Base-by-base conservation (phyloP, 2,797 vertebrate species). In the Microctenopoma steveboyesi region DNA sequence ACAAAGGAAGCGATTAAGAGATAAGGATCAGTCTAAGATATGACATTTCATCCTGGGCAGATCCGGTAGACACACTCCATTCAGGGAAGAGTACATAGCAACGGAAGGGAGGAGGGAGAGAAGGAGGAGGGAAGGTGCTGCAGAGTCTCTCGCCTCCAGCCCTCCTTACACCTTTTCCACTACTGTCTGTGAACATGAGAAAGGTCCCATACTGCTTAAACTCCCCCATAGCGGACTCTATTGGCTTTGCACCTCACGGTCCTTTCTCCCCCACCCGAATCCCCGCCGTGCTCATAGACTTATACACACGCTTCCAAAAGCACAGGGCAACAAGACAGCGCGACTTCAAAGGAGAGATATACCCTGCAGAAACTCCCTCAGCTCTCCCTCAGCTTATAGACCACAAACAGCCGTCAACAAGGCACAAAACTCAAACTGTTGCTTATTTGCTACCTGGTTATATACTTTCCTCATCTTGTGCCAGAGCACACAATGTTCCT, bases 1-100 rank as follows among this genome's bases (percentile, higher is more conserved):
- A 97, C 96, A 97, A 98, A 98, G 95, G 94, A 95, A 96, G 97
- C 92, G 94, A 96, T 98, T 96, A 95, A 95, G 94, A 96, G 97
- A 98, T 97, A 97, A 97, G 93, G 91, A 96, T 97, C 95, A 92
- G 94, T 92, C 95, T 92, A 92, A 94, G 94, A 97, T 97, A 96
- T 95, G 96, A 97, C 96, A 97, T 97, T 97, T 97, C 96, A 97
- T 96, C 96, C 95, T 93, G 89, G 95, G 93, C 94, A 94, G 94
- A 96, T 95, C 95, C 92, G 87, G 93, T 90, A 94, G 93, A 96
- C 94, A 95, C 94, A 94, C 95, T 96, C 95, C 95, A 94, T 95
- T 94, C 94, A 95, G 92, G 92, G 70, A 91, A 86, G 92, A 94
- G 92, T 89, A 95, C 92, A 93, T 92, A 91, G 78, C 83, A 81